Evolutionary conservation across 2,797 vertebrate genomes (phyloP), one percentile per base, ranked within the genome.

Genomic region (Coregonus sp.): DNA sequence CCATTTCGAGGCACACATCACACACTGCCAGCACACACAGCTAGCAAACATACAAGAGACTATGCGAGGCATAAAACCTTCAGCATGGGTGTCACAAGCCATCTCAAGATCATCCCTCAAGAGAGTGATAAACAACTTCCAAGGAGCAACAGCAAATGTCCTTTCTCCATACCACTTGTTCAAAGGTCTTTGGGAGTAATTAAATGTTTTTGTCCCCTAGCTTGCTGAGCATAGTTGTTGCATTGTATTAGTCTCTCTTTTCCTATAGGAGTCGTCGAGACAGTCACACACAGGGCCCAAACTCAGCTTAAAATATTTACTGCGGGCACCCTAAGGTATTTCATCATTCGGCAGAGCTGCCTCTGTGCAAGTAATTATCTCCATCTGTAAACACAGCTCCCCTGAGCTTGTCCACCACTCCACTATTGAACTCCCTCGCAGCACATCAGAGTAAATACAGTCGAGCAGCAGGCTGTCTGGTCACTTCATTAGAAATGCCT

Each of bases 351-450:
- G 37, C 7, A n/a, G 75, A 75, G 29, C 52, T 75, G 77, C 65
- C 75, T 75, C 78, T 59, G 75, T 77, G 61, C 69, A 35, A 56
- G 75, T 86, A 88, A 84, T 84, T 86, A 86, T 80, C 75, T 82
- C 78, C 66, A 81, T 81, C 77, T 75, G 81, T 84, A 86, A 86
- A 84, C 81, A 87, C 70, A 65, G 54, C 81, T 86, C 72, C 75
- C 73, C 52, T 1, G 66, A 72, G 81, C 61, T 63, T 81, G 40
- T 79, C 75, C 75, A 35, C 31, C 47, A 40, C 72, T 78, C 54
- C 66, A 51, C 20, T 79, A 76, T 74, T 61, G 66, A 81, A 76
- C 81, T 50, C 70, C 5, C 6, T 74, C 65, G 40, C 31, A 18
- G 37, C 77, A 68, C 61, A 78, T 75, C 71, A 59, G 78, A 79